Evolutionary conservation across 2,113 vertebrate species (phyloP).

Genomic region (Acinonyx jubatus): DNA sequence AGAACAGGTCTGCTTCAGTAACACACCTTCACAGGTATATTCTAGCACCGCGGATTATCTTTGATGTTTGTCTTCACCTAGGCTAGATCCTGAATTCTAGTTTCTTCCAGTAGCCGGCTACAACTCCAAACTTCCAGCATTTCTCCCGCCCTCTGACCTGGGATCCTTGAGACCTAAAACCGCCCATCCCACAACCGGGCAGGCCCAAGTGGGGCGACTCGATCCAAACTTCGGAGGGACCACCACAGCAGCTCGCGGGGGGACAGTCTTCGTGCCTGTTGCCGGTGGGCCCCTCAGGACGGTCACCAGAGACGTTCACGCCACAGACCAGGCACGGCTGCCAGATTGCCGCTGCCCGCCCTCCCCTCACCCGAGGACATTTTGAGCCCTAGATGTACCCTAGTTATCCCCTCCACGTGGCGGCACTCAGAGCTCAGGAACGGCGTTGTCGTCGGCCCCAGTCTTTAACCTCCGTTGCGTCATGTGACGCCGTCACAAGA

Average conservation of each 20-base stretch:
- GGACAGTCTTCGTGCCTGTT: not conserved
- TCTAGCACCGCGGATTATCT: not conserved
- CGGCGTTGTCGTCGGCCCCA: not conserved
- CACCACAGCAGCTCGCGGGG: fast-evolving
- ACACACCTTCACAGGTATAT: not conserved
- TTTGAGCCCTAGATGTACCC: not conserved
- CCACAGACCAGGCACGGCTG: not conserved
- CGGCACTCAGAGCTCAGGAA: not conserved
- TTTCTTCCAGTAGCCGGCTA: not conserved
- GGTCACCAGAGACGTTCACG: not conserved
- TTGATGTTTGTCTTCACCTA: not conserved
- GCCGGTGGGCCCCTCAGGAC: not conserved
- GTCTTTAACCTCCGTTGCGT: not conserved
- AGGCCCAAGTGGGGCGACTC: not conserved
- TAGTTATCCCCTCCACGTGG: not conserved
- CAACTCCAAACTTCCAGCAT: not conserved
- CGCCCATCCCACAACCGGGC: not conserved
- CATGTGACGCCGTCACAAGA: not conserved
- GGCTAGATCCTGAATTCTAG: not conserved
- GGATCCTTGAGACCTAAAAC: not conserved
- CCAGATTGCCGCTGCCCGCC: not conserved
- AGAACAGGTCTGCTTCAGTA: not conserved
- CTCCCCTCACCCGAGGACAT: not conserved
- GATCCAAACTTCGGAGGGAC: not conserved
- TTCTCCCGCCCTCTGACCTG: not conserved